These are phyloP conservation scores for Nebria salina DNA, from an alignment of 2,888 invertebrate species.

Conservation along the genomic window DNA sequence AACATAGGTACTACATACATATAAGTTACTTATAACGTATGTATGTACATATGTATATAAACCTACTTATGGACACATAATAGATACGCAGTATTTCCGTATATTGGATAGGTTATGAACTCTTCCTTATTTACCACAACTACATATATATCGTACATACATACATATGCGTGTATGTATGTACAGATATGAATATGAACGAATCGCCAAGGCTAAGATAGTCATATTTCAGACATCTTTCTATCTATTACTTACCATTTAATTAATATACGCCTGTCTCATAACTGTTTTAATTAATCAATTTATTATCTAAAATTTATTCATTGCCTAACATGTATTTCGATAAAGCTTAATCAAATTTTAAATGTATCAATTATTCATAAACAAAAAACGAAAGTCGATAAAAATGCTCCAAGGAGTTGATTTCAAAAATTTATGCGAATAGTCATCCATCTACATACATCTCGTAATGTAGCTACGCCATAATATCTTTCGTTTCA, in stretches of 20 bases:
- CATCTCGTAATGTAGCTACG: too few species aligned
- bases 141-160: too few species aligned
- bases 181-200: neutral
- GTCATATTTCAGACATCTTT: slow-evolving; percentile 1
- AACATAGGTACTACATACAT: neutral
- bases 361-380: too few species aligned
- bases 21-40: neutral
- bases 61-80: too few species aligned
- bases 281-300: neutral
- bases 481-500: too few species aligned
- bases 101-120: neutral
- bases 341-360: neutral
- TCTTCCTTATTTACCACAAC: neutral
- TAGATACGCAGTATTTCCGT: neutral
- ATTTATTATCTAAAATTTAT: neutral
- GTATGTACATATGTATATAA: too few species aligned
- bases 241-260: neutral
- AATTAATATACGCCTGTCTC: neutral
- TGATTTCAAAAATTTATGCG: too few species aligned
- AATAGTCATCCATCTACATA: too few species aligned
- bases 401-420: too few species aligned
- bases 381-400: too few species aligned
- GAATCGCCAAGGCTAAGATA: neutral
- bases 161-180: too few species aligned
- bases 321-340: neutral